These are phyloP conservation scores for Portevinia maculata DNA, from an alignment of 2,888 invertebrate genomes.

Conservation along the genomic window DNA sequence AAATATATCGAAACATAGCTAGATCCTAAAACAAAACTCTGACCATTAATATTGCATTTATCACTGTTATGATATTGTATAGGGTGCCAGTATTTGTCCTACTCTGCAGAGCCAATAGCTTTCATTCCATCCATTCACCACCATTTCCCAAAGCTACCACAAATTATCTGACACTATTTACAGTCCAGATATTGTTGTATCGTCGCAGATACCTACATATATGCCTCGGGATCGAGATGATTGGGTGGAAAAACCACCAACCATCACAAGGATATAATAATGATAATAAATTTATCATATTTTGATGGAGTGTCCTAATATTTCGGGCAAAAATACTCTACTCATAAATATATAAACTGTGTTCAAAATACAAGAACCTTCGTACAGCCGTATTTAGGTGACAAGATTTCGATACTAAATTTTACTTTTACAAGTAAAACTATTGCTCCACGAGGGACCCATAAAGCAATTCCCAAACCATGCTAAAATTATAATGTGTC, in stretches of 20 bases:
- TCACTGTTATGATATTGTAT: slow-evolving; percentile 51
- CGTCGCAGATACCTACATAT: slow-evolving; percentile 20
- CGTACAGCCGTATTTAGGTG: slow-evolving; percentile 12
- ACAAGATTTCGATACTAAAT: slow-evolving; percentile 54
- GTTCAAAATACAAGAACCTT: not conserved
- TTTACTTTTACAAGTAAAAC: slow-evolving; percentile 64
- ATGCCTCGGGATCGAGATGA: slow-evolving; percentile 35
- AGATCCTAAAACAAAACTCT: slow-evolving; percentile 51
- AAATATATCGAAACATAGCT: not conserved
- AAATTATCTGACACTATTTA: slow-evolving; percentile 57
- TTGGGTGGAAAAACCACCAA: slow-evolving; percentile 67
- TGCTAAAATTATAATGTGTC: not conserved
- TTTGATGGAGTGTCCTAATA: slow-evolving; percentile 73
- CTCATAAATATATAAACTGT: slow-evolving; percentile 4
- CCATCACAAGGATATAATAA: slow-evolving; percentile 69
- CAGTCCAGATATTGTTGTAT: slow-evolving; percentile 41
- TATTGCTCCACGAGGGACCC: slow-evolving; percentile 54
- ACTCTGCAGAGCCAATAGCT: not conserved
- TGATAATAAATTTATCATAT: slow-evolving; percentile 71
- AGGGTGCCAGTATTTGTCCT: slow-evolving; percentile 32
- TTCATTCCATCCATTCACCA: slow-evolving; percentile 25
- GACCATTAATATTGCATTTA: slow-evolving; percentile 62
- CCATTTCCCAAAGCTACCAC: slow-evolving; percentile 45
- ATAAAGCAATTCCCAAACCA: slow-evolving; percentile 63
- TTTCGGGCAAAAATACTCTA: slow-evolving; percentile 45